phyloP scores from a whole-genome alignment of 2,113 vertebrate genomes.

The Eretmochelys imbricata region DNA sequence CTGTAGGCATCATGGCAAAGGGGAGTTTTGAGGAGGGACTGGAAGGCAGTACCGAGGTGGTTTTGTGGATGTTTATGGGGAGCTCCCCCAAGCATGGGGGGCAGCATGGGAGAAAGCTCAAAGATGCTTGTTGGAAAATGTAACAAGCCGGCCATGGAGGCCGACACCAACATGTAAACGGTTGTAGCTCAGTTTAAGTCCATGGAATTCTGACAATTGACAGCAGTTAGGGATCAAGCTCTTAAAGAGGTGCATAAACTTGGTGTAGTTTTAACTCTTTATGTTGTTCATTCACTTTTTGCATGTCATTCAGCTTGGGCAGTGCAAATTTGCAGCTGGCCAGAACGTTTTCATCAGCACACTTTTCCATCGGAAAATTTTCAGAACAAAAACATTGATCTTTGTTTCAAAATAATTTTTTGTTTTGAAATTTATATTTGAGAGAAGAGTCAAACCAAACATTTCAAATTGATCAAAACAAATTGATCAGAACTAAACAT shows the following conservation, averaged over 20 bases:
- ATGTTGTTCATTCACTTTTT: not conserved
- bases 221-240: not conserved
- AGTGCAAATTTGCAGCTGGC: not conserved
- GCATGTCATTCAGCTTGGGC: not conserved
- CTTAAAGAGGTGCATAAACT: not conserved
- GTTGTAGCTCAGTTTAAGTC: not conserved
- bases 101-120: not conserved
- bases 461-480: not conserved
- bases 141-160: not conserved
- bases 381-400: not conserved
- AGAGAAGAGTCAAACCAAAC: not conserved
- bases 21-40: not conserved
- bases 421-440: not conserved
- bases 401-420: not conserved
- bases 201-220: not conserved
- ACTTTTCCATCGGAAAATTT: not conserved
- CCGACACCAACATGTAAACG: not conserved
- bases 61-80: not conserved
- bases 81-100: not conserved
- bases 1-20: not conserved
- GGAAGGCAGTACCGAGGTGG: not conserved
- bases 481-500: not conserved
- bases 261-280: not conserved
- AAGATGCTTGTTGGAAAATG: not conserved
- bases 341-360: not conserved